A percentile compares a stretch with the other conserved stretches of the same genome.
Evolutionary conservation across 2,113 vertebrate species (phyloP).

Genomic region (Micronycteris hirsuta): DNA sequence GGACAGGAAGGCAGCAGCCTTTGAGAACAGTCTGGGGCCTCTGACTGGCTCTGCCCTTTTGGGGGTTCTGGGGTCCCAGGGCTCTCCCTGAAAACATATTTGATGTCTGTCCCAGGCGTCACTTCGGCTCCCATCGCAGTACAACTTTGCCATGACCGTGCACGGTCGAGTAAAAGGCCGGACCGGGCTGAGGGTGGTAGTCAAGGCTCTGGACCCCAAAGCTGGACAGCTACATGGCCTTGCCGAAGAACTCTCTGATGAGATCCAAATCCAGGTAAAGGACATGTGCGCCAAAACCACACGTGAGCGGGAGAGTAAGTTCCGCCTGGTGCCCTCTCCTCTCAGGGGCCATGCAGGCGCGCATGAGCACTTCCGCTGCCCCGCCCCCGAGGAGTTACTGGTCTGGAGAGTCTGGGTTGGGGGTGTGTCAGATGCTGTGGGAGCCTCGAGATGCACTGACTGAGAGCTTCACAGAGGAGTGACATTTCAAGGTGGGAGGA

Average conservation of each 20-base stretch:
- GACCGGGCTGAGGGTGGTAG: conserved; percentile 90
- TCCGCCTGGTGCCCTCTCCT: not conserved
- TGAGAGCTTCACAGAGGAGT: rapidly evolving
- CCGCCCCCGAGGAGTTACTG: rapidly evolving
- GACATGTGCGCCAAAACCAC: rapidly evolving
- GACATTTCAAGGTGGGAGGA: no score
- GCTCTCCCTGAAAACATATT: not conserved
- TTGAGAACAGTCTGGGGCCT: not conserved
- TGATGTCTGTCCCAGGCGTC: conserved; percentile 82
- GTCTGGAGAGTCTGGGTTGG: not conserved
- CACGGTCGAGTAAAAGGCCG: conserved; percentile 87
- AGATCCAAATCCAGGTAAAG: conserved; percentile 94
- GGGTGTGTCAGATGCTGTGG: not conserved
- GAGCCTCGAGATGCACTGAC: no score
- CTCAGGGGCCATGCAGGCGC: not conserved
- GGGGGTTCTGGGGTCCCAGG: rapidly evolving
- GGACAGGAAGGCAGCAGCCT: not conserved
- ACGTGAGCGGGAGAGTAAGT: rapidly evolving
- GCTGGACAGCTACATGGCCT: conserved; percentile 85
- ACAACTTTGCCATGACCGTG: conserved; percentile 94
- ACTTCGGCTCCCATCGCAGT: conserved; percentile 84
- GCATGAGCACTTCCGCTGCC: no score
- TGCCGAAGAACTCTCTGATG: conserved; percentile 87
- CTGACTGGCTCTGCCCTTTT: no score
- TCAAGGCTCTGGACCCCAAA: conserved; percentile 81